Conservation (phyloP, 1,140 invertebrate genomes). For the Sminthurides bifidus region DNA sequence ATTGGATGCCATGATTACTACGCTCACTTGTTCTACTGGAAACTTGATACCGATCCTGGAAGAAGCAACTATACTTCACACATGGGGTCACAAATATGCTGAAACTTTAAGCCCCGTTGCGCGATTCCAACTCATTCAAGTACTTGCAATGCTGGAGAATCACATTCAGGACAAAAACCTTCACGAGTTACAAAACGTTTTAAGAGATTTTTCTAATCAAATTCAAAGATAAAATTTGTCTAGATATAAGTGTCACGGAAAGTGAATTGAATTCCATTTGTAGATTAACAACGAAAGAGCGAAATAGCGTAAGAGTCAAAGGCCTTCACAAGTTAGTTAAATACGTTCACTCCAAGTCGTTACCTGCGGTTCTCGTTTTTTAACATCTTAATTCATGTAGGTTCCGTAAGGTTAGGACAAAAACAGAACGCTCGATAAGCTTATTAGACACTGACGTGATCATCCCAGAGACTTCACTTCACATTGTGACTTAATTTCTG, state of each 20-base stretch:
- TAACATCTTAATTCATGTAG: no score
- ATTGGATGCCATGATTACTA: conserved; percentile 30
- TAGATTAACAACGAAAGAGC: no score
- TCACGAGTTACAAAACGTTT: conserved; percentile 28
- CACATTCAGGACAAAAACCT: conserved; percentile 30
- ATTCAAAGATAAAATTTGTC: conserved; percentile 26
- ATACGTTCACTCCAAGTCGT: no score
- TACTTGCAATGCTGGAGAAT: conserved; percentile 24
- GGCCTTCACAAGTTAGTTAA: no score
- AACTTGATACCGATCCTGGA: conserved; percentile 32
- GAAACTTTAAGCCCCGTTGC: conserved; percentile 27
- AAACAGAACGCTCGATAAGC: no score
- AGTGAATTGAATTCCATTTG: background rate
- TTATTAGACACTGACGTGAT: no score
- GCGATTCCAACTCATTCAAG: conserved; percentile 28
- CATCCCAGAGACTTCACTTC: no score
- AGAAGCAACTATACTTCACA: conserved; percentile 28
- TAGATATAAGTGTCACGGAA: background rate
- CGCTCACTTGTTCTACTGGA: conserved; percentile 30
- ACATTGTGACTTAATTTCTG: no score
- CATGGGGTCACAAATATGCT: conserved; percentile 30
- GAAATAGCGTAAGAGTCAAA: background rate
- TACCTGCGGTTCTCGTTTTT: no score
- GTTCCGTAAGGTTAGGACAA: no score
- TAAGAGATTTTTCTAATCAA: conserved; percentile 28